Evolutionary conservation across 2,888 invertebrate species (phyloP).

Genomic region (Pycnomerus fuliginosus): DNA sequence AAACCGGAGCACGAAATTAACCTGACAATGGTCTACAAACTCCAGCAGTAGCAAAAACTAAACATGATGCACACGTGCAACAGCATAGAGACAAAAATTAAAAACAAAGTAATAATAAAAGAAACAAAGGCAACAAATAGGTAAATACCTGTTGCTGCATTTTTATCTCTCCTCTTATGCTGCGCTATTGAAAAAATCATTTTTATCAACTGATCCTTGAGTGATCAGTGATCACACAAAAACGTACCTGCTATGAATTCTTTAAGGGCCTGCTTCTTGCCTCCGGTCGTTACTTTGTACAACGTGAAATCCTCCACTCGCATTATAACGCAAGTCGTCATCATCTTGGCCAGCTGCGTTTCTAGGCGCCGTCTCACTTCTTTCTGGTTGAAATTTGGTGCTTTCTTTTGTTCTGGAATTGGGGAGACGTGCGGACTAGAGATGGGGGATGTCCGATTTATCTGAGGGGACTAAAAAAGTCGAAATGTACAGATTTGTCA

Average conservation of each 20-base stretch:
- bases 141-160: slow-evolving; percentile 42
- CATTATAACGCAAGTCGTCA: slow-evolving; percentile 89
- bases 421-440: no score
- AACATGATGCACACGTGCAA: no score
- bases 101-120: slow-evolving; percentile 6
- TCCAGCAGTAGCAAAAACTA: no score
- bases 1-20: no score
- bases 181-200: slow-evolving; percentile 52
- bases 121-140: slow-evolving; percentile 4
- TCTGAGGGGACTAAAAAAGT: no score
- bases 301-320: slow-evolving; percentile 90
- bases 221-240: slow-evolving; percentile 1
- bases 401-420: no score
- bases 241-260: slow-evolving; percentile 73
- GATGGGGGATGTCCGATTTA: no score
- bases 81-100: slow-evolving; percentile 1
- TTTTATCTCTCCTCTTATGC: slow-evolving; percentile 59
- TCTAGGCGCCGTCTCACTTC: slow-evolving; percentile 68
- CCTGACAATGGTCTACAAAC: no score
- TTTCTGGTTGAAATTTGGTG: slow-evolving; percentile 35
- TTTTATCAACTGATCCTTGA: neutral
- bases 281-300: slow-evolving; percentile 77
- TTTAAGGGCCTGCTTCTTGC: slow-evolving; percentile 72
- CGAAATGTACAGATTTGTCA: no score
- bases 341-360: slow-evolving; percentile 77